These are phyloP conservation scores for Falco naumanni DNA, from an alignment of 2,797 vertebrate species.

Conservation along the genomic window DNA sequence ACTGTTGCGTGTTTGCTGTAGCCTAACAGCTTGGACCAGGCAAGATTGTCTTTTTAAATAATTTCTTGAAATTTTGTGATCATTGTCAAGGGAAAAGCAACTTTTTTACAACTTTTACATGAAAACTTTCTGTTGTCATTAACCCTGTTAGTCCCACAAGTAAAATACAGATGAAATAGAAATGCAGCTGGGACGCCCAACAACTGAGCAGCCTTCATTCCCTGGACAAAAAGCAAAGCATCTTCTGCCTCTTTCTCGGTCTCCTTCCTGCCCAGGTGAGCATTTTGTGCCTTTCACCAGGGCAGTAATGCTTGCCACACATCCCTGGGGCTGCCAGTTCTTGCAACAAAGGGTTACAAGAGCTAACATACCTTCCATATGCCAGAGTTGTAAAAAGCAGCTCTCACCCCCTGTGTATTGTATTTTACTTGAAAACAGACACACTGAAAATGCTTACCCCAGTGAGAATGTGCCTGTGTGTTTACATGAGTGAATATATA, in stretches of 20 bases:
- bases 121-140: background rate
- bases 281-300: background rate
- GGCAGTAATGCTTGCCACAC: accelerated
- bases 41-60: constrained; percentile 7
- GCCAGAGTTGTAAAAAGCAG: background rate
- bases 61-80: constrained; percentile 24
- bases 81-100: background rate
- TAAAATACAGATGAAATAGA: background rate
- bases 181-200: background rate
- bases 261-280: background rate
- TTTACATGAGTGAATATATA: background rate
- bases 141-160: background rate
- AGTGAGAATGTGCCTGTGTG: background rate
- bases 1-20: background rate
- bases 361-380: background rate
- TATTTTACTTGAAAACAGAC: constrained; percentile 29
- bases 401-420: background rate
- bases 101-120: background rate
- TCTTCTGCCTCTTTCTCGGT: background rate
- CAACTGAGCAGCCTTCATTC: background rate
- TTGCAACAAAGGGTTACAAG: background rate
- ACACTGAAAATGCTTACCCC: background rate
- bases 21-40: constrained; percentile 1
- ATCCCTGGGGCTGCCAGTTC: background rate
- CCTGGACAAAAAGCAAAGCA: accelerated